Conservation (phyloP, 2,797 vertebrate species). For the Melanotaenia trifasciata region DNA sequence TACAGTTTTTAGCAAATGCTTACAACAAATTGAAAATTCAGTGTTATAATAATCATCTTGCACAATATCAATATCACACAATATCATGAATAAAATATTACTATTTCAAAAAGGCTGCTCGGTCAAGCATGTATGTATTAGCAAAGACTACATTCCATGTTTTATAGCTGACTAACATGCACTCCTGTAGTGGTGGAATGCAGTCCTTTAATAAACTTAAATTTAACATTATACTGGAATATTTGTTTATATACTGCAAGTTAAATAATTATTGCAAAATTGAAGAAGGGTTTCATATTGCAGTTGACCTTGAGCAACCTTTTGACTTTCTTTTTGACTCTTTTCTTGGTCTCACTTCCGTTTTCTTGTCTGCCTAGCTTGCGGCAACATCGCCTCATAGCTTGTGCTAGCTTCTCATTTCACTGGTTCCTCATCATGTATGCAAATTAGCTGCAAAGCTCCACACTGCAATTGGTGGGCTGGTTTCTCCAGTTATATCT, state of each 20-base stretch:
- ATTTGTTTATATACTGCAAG: not conserved
- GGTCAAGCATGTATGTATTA: not conserved
- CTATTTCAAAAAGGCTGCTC: not conserved
- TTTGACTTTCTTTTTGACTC: not conserved
- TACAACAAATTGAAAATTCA: not conserved
- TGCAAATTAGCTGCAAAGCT: not conserved
- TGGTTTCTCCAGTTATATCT: not conserved
- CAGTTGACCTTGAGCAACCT: not conserved
- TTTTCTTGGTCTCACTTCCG: not conserved
- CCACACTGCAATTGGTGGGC: not conserved
- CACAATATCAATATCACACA: not conserved
- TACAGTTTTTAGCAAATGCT: not conserved
- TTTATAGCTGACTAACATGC: not conserved
- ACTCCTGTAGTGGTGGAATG: not conserved
- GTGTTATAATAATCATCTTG: not conserved
- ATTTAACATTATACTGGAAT: not conserved
- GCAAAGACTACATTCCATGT: not conserved
- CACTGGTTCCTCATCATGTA: not conserved
- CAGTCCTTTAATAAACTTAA: not conserved
- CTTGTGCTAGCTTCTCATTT: not conserved
- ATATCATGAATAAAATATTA: not conserved
- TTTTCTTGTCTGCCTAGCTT: not conserved
- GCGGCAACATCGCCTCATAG: not conserved
- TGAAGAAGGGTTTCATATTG: not conserved
- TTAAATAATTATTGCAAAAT: too few species aligned